Evolutionary conservation across 2,888 invertebrate genomes (phyloP).

Genomic region (Limnephilus rhombicus): DNA sequence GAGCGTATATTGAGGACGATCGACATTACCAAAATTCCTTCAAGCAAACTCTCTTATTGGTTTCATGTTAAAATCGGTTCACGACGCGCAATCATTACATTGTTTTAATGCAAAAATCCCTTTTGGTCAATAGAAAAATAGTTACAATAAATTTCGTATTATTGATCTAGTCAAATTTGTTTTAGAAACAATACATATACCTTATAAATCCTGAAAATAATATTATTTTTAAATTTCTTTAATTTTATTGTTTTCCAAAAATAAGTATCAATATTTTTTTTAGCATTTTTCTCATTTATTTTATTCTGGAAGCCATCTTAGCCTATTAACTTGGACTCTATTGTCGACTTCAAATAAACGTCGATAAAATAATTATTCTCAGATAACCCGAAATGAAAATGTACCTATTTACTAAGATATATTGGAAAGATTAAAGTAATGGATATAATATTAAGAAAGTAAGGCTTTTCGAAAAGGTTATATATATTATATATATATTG

Average conservation of each 20-base stretch:
- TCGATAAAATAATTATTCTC: neutral
- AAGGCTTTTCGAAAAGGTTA: neutral
- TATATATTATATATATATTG: too few species aligned
- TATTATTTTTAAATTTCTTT: neutral
- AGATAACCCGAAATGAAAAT: neutral
- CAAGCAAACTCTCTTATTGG: neutral
- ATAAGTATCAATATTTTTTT: neutral
- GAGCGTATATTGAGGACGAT: conserved; percentile 69
- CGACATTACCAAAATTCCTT: neutral
- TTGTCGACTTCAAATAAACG: neutral
- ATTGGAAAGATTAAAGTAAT: neutral
- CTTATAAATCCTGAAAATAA: too few species aligned
- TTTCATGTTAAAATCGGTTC: conserved; percentile 18
- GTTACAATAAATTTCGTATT: neutral
- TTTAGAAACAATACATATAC: neutral
- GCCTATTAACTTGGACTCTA: neutral
- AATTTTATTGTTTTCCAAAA: neutral
- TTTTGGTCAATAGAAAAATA: neutral
- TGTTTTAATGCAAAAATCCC: neutral
- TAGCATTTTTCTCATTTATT: neutral
- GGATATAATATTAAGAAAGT: neutral
- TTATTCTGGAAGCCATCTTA: neutral
- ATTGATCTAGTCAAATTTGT: neutral
- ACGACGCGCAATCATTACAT: conserved; percentile 54
- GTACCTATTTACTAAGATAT: neutral